Base-by-base conservation (phyloP, 1,140 invertebrate genomes). In the Drosophila fuyamai region DNA sequence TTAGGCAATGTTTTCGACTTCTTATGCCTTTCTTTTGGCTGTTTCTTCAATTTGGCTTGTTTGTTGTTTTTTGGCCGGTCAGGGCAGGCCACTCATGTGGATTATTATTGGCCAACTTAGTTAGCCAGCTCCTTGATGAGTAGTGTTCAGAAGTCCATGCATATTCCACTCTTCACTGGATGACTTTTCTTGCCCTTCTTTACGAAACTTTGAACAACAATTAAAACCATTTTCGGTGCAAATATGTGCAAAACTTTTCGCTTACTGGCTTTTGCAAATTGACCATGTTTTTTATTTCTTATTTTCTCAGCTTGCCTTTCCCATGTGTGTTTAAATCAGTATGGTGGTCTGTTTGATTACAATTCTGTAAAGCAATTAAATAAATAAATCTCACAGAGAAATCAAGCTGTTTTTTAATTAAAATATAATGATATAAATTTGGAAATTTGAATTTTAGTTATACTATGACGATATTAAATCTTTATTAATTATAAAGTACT, bases 141-240 rank as follows among this genome's bases (percentile, higher is more conserved):
- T 43, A 18, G 7, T 40, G 2, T 27, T 18, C 29, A 10, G 8
- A 32, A 13, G 32, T 13, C 12, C 5, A 18, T 29, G 23, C 23
- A 58, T 35, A 61, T 70, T 68, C 41, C 36, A 14, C 27, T 35
- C 16, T 36, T 38, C 32, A 14, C 14, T n/a, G 43, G 9, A 43
- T 41, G 73, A 61, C 56, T 79, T 53, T 63, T 53, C 59, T 38
- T 60, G 47, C 14, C 38, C 44, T 59, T 76, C 44, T 18, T 44
- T 14, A 44, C 16, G 1, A 71, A 72, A 71, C 38, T 66, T 63
- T 40, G 38, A 79, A 56, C 70, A 88, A 70, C 83, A 86, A 86
- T 86, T 86, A 88, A 86, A 86, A 79, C 76, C 83, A 88, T 88
- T 86, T 86, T 72, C 44, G 14, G 51, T 53, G 70, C 75, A 86